phyloP scores from a whole-genome alignment of 2,113 vertebrate genomes.

The Festucalex cinctus region DNA sequence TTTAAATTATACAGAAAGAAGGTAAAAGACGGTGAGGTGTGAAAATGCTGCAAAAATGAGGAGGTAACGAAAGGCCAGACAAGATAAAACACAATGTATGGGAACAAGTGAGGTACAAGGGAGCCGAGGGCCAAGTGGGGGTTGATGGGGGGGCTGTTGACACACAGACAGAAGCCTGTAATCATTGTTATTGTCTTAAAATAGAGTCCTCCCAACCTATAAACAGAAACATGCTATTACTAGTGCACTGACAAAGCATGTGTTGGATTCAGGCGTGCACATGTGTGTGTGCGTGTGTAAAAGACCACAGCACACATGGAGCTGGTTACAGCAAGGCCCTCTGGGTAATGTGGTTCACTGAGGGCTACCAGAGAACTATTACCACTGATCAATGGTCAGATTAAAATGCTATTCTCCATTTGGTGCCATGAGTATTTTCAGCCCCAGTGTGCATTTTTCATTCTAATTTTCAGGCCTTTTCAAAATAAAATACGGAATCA shows the following conservation, averaged over 20 bases:
- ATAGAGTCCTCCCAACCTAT: constrained; percentile 73
- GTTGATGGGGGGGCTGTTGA: constrained; percentile 1
- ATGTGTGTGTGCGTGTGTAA: constrained; percentile 22
- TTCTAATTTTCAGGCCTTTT: not conserved
- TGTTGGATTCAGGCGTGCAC: constrained; percentile 48
- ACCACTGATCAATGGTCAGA: constrained; percentile 58
- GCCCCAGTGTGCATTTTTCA: not conserved
- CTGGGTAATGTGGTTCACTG: constrained; percentile 72
- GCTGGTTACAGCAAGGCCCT: constrained; percentile 63
- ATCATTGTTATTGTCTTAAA: constrained; percentile 80
- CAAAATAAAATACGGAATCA: not conserved
- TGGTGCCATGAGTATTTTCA: constrained; percentile 25
- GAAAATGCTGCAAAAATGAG: not conserved
- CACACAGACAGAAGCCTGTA: constrained; percentile 63
- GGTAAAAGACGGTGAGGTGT: not conserved
- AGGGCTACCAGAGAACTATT: constrained; percentile 58
- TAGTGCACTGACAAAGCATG: constrained; percentile 75
- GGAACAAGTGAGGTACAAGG: constrained; percentile 45
- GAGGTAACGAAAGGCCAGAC: not conserved
- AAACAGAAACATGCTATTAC: constrained; percentile 78
- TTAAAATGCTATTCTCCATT: constrained; percentile 36
- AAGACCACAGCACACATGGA: constrained; percentile 67
- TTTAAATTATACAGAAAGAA: too few species aligned
- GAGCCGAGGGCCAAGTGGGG: constrained; percentile 27
- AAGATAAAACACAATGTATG: constrained; percentile 25